These are phyloP conservation scores for Heliconius cydno DNA, from an alignment of 2,888 invertebrate species.

Conservation along the genomic window DNA sequence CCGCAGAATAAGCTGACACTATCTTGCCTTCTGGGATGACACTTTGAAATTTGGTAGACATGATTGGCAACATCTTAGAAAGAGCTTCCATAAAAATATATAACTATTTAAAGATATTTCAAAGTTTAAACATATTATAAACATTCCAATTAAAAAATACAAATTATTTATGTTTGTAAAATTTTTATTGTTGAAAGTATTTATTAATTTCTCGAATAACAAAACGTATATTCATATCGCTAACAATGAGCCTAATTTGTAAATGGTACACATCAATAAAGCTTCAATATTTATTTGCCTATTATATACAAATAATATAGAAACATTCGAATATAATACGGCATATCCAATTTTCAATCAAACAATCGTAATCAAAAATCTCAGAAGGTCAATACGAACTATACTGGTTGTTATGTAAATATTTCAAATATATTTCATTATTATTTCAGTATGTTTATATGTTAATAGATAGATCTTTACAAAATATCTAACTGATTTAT, in stretches of 20 bases:
- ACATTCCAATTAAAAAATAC: neutral
- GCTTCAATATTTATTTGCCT: constrained; percentile 3
- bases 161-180: neutral
- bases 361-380: constrained; percentile 14
- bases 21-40: too few relatives aligned
- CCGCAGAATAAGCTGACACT: too few relatives aligned
- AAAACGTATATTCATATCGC: constrained; percentile 3
- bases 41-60: too few relatives aligned
- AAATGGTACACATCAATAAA: neutral
- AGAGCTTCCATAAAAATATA: too few relatives aligned
- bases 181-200: neutral
- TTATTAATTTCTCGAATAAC: neutral
- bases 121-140: neutral
- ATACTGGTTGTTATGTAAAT: neutral
- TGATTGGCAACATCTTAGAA: too few relatives aligned
- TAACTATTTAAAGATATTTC: too few relatives aligned
- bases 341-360: constrained; percentile 9
- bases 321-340: neutral
- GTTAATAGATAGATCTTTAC: neutral
- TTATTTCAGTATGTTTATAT: neutral
- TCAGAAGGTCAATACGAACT: constrained; percentile 15
- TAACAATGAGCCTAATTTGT: constrained; percentile 12
- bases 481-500: neutral
- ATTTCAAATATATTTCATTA: neutral
- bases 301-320: neutral